These are phyloP conservation scores for Zaprionus camerounensis DNA, from an alignment of 1,140 invertebrate species.

Conservation along the genomic window DNA sequence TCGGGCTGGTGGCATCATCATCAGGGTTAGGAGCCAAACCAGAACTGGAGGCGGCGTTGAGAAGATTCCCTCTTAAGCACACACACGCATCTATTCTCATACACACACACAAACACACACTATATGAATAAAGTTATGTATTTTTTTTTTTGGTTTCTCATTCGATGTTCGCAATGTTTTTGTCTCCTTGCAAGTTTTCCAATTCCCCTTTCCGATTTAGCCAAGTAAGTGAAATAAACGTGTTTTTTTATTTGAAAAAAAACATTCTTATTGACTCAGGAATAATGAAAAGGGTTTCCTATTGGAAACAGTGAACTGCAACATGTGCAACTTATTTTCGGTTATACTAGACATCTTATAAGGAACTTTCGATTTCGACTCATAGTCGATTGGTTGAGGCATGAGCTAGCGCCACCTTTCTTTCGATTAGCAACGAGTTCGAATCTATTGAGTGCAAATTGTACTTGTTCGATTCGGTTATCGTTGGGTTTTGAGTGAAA, in stretches of 20 bases:
- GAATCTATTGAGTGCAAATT: too few relatives aligned
- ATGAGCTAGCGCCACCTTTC: too few relatives aligned
- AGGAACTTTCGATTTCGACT: too few relatives aligned
- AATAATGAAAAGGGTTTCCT: too few relatives aligned
- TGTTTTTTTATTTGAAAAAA: constrained; percentile 27
- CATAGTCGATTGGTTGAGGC: too few relatives aligned
- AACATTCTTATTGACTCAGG: background rate
- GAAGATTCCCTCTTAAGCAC: background rate
- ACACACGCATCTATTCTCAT: background rate
- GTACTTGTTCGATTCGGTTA: too few relatives aligned
- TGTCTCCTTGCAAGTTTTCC: background rate
- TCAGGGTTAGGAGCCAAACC: constrained; percentile 37
- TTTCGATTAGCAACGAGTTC: too few relatives aligned
- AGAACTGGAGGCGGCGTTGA: background rate
- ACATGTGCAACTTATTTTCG: too few relatives aligned
- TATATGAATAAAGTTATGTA: constrained; percentile 5
- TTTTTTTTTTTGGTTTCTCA: constrained; percentile 17
- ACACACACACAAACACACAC: constrained; percentile 20
- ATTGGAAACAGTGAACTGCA: too few relatives aligned
- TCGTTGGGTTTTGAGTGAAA: too few relatives aligned
- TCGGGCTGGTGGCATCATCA: constrained; percentile 78
- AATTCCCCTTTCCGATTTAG: constrained; percentile 25
- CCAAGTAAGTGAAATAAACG: constrained; percentile 28
- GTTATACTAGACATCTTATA: too few relatives aligned
- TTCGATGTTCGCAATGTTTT: constrained; percentile 7